Evolutionary conservation across 2,888 invertebrate species (phyloP).

Genomic region (Perdita meconis): DNA sequence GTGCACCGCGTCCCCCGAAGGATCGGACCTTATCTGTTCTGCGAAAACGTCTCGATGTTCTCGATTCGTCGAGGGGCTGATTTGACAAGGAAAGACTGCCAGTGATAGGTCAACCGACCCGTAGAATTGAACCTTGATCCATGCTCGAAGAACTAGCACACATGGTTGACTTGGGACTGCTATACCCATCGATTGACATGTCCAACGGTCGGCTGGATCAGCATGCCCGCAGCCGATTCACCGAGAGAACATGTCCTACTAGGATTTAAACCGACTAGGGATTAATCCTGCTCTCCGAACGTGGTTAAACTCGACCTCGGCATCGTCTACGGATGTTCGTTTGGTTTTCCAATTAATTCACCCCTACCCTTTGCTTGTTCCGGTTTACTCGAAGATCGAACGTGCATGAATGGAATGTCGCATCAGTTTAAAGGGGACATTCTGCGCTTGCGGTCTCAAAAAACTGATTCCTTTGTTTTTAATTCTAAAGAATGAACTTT

Average conservation of each 20-base stretch:
- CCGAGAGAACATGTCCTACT: slow-evolving; percentile 50
- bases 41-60: slow-evolving; percentile 12
- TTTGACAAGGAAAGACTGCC: slow-evolving; percentile 35
- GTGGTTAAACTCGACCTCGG: slow-evolving; percentile 32
- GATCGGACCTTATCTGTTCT: slow-evolving; percentile 24
- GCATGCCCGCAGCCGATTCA: slow-evolving; percentile 54
- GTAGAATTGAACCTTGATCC: slow-evolving; percentile 66
- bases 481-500: too few species aligned
- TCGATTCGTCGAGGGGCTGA: slow-evolving; percentile 18
- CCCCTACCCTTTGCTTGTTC: slow-evolving; percentile 7
- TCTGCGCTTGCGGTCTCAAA: too few species aligned
- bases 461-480: too few species aligned
- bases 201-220: slow-evolving; percentile 62
- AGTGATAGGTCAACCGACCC: slow-evolving; percentile 63
- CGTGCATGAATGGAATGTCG: neutral
- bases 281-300: slow-evolving; percentile 34
- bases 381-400: slow-evolving; percentile 1
- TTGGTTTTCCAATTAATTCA: slow-evolving; percentile 50
- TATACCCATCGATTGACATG: slow-evolving; percentile 63
- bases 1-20: too few species aligned
- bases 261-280: slow-evolving; percentile 50
- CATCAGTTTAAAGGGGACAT: too few species aligned
- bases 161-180: slow-evolving; percentile 38
- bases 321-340: slow-evolving; percentile 28
- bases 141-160: slow-evolving; percentile 56